These are phyloP conservation scores for Ficedula albicollis DNA, from an alignment of 2,797 vertebrate species.

Conservation along the genomic window DNA sequence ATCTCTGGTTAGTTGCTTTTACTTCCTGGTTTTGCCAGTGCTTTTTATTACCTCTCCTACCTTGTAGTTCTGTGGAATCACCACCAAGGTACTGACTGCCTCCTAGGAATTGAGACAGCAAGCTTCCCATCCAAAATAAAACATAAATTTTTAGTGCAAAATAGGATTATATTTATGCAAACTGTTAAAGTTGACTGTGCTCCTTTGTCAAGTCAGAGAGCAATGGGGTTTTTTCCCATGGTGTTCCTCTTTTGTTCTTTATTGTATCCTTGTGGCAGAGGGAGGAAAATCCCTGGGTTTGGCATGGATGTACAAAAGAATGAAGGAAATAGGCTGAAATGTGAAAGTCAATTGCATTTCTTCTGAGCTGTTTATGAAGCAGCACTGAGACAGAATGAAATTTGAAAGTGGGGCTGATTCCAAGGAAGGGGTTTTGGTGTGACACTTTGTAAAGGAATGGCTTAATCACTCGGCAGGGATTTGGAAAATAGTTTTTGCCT, in stretches of 20 bases:
- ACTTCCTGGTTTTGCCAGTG: constrained; percentile 85
- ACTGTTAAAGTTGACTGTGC: constrained; percentile 80
- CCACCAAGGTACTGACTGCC: constrained; percentile 78
- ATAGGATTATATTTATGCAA: constrained; percentile 35
- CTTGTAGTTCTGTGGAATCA: constrained; percentile 77
- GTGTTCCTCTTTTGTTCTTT: constrained; percentile 81
- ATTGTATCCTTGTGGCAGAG: constrained; percentile 73
- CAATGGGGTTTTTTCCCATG: constrained; percentile 74
- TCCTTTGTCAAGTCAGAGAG: constrained; percentile 84
- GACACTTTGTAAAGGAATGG: constrained; percentile 86
- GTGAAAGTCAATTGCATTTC: constrained; percentile 83
- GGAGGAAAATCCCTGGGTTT: neutral
- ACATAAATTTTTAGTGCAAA: neutral
- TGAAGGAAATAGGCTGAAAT: constrained; percentile 79
- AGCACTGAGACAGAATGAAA: constrained; percentile 83
- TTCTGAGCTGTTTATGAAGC: constrained; percentile 86
- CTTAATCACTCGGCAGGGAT: constrained; percentile 85
- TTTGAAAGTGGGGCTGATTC: constrained; percentile 85
- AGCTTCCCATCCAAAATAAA: constrained; percentile 78
- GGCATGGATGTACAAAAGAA: constrained; percentile 82
- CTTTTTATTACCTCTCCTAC: constrained; percentile 80
- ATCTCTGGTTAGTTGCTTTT: constrained; percentile 76
- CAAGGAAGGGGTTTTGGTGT: constrained; percentile 81
- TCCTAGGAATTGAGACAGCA: constrained; percentile 81
- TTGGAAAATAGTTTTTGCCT: constrained; percentile 87